A percentile compares a stretch with the other conserved stretches of the same genome.
Evolutionary conservation across 1,140 invertebrate species (phyloP).

Genomic region (Calliopsis andreniformis): DNA sequence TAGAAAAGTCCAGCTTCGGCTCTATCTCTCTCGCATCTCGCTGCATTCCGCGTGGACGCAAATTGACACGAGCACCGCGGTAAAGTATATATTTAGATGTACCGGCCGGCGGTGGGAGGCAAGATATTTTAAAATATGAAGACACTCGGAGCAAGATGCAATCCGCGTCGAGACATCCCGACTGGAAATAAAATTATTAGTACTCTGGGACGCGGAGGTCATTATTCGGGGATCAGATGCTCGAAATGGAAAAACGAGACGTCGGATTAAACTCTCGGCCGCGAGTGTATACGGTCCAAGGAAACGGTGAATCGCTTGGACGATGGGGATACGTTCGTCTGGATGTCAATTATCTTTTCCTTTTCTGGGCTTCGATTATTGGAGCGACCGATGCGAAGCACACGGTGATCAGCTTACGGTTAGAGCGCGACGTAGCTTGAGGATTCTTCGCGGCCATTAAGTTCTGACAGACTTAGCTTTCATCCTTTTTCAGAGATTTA

Average conservation of each 20-base stretch:
- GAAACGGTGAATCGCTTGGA: too few species aligned
- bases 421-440: too few species aligned
- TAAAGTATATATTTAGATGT: slow-evolving; percentile 60
- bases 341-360: too few species aligned
- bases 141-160: slow-evolving; percentile 44
- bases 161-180: slow-evolving; percentile 27
- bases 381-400: too few species aligned
- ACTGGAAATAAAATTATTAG: slow-evolving; percentile 41
- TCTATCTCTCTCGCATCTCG: slow-evolving; percentile 9
- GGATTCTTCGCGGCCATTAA: too few species aligned
- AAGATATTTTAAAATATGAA: slow-evolving; percentile 62
- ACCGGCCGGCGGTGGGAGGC: slow-evolving; percentile 24
- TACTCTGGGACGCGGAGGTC: not conserved
- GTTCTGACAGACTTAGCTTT: too few species aligned
- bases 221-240: not conserved
- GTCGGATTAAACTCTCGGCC: too few species aligned
- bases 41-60: slow-evolving; percentile 46
- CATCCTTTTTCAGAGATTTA: too few species aligned
- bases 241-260: not conserved
- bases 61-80: slow-evolving; percentile 57
- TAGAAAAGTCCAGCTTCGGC: not conserved
- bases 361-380: too few species aligned
- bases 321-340: too few species aligned
- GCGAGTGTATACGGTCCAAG: too few species aligned
- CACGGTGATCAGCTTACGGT: too few species aligned